A percentile compares a stretch with the other conserved stretches of the same genome.
These are phyloP conservation scores for Pantala flavescens DNA, from an alignment of 1,140 invertebrate species.

Conservation along the genomic window DNA sequence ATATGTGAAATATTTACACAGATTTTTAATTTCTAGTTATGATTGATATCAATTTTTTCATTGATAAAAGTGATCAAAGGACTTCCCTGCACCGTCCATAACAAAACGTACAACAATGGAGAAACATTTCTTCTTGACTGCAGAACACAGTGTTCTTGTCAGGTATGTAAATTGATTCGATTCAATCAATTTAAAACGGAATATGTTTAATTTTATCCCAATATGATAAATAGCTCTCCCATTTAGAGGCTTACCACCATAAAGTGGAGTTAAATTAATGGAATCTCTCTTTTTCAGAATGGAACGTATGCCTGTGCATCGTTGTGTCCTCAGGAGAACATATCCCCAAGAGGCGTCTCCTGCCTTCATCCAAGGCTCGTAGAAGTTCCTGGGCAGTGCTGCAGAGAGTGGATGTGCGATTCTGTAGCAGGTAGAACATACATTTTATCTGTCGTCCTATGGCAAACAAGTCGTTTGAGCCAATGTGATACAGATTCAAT, in stretches of 20 bases:
- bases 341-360: conserved; percentile 43
- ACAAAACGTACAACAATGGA: conserved; percentile 49
- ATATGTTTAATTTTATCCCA: no score
- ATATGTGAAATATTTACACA: no score
- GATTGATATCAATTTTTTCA: neutral
- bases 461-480: neutral
- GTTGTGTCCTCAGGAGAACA: conserved; percentile 56
- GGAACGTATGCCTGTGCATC: conserved; percentile 62
- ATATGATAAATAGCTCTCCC: no score
- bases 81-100: conserved; percentile 43
- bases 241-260: no score
- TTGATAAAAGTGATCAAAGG: conserved; percentile 29
- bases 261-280: no score
- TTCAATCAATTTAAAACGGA: no score
- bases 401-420: conserved; percentile 62
- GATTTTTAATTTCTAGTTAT: neutral
- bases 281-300: conserved; percentile 37
- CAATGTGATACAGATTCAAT: neutral
- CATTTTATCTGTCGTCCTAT: neutral
- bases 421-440: conserved; percentile 38
- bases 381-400: conserved; percentile 55
- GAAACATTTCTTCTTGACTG: conserved; percentile 55
- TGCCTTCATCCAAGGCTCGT: conserved; percentile 53
- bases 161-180: conserved; percentile 42
- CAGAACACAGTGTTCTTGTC: conserved; percentile 54